Base-by-base conservation (phyloP, 2,797 vertebrate genomes). In the Neolamprologus multifasciatus region DNA sequence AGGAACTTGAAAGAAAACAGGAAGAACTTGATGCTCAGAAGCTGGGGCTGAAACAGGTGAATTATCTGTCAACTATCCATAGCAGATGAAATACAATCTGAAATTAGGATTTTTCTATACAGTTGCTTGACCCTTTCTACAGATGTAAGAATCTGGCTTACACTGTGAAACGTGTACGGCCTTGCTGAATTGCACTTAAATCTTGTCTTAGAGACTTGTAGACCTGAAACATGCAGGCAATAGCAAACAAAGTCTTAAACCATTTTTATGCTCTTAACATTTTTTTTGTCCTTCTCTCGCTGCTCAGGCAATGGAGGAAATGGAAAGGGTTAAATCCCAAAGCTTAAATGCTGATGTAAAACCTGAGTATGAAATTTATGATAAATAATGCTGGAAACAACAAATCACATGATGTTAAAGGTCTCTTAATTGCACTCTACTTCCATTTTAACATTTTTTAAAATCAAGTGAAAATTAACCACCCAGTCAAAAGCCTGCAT, bases 1-100 rank as follows among this genome's bases (percentile, higher is more conserved):
- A 98, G 69, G 97, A 98, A 51, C 95, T 99, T 7, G 95, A 98
- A n/a, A 96, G 88, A 62, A 97, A 98, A 54, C 98, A 99, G 0
- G 95, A 98, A 51, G 95, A 97, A 55, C 97, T 99, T 4, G 93
- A 98, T 55, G 94, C 96, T 52, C 97, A 98, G 93, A 98, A 96
- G 90, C 51, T 95, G 7, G 97, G 97, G 67, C 94, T 98, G 16
- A 97, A 98, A 78, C 97, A 97, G 98, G 98, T 99, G 21, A 78
- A 36, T 38, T 36, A 64, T 17, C 7, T 48, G 50, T 31, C 36
- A 43, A 21, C 13, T 82, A 50, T 10, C 17, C 45, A 23, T 57
- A 48, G 16, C 17, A 59, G n/a, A 5, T 64, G 51, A 50, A 40
- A 33, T 11, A 71, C 12, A 36, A 17, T 78, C 52, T 67, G 8